Conservation (phyloP, 2,797 vertebrate species). For the Hybognathus amarus region DNA sequence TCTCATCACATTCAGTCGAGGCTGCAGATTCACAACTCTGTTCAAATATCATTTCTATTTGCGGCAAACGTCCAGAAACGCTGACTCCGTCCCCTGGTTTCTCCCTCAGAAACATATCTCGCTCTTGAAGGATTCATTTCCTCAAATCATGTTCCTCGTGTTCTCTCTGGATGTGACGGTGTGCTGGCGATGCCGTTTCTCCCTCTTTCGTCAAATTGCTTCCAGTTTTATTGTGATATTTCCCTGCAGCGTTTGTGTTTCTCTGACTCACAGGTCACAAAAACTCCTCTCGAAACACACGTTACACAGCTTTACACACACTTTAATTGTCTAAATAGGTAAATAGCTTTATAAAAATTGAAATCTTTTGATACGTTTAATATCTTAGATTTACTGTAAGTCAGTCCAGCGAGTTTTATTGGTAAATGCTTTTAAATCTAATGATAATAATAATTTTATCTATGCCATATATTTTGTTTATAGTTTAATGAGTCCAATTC, state of each 20-base stretch:
- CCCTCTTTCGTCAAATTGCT: neutral
- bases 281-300: neutral
- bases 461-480: no score
- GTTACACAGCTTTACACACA: no score
- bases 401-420: neutral
- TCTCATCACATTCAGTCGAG: neutral
- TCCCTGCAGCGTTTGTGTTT: neutral
- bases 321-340: no score
- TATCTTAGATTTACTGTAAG: neutral
- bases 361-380: neutral
- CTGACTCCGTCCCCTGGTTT: neutral
- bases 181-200: conserved; percentile 19
- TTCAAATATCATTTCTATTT: neutral
- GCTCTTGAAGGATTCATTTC: conserved; percentile 11
- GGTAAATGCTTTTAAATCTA: no score
- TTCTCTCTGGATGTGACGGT: conserved; percentile 8
- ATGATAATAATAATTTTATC: no score
- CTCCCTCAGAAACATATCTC: neutral
- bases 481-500: no score
- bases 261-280: neutral
- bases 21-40: neutral
- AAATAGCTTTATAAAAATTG: no score
- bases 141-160: neutral
- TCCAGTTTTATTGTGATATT: neutral
- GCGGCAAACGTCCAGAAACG: neutral